Percentiles rank a stretch among this genome's conserved stretches.
These are phyloP conservation scores for Clarias gariepinus DNA, from an alignment of 2,113 vertebrate genomes.

Conservation along the genomic window DNA sequence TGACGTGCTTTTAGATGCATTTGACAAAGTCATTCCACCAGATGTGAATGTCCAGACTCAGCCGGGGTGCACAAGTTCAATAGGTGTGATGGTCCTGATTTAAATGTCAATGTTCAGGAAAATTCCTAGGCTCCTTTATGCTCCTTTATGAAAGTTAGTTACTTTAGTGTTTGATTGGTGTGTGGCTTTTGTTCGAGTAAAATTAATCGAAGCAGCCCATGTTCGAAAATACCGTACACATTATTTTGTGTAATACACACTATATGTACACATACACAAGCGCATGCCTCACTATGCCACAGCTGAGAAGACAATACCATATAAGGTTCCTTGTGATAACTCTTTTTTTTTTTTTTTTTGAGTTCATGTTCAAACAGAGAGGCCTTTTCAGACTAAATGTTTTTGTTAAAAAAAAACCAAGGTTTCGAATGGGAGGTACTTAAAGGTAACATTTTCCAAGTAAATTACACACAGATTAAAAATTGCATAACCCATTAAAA, in stretches of 20 bases:
- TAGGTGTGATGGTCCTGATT: slow-evolving; percentile 7
- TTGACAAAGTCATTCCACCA: slow-evolving; percentile 5
- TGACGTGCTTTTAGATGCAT: slow-evolving; percentile 20
- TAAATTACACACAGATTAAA: background rate
- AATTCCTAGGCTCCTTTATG: background rate
- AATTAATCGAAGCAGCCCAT: background rate
- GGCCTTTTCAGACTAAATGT: background rate
- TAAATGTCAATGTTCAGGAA: background rate
- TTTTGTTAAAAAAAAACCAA: background rate
- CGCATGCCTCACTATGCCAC: background rate
- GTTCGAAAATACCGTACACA: background rate
- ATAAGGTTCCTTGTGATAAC: background rate
- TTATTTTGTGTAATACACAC: background rate
- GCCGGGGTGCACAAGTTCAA: slow-evolving; percentile 10
- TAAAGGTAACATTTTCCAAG: background rate
- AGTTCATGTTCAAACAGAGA: too few relatives aligned
- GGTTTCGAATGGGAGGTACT: background rate
- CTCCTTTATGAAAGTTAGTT: background rate
- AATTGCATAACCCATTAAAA: background rate
- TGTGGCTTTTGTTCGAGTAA: background rate
- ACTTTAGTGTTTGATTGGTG: background rate
- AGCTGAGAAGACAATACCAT: background rate
- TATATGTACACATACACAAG: background rate
- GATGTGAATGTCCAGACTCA: slow-evolving; percentile 33
- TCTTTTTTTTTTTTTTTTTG: background rate